A percentile compares a stretch with the other conserved stretches of the same genome.
These are phyloP conservation scores for Wiebesia pumilae DNA, from an alignment of 1,140 invertebrate species.

Conservation along the genomic window DNA sequence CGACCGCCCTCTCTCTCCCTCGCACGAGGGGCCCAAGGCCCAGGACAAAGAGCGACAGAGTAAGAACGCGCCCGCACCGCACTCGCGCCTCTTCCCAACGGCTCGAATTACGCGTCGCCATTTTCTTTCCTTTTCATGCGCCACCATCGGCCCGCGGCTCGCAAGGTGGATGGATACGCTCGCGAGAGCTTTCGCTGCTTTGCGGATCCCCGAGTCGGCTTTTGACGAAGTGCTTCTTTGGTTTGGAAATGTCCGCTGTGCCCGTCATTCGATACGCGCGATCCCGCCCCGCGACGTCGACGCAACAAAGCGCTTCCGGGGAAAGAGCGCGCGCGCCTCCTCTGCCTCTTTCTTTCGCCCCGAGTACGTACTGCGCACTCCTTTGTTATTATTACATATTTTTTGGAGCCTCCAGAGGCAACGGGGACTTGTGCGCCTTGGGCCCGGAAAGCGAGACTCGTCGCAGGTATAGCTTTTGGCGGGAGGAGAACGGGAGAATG, in stretches of 20 bases:
- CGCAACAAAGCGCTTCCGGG: slow-evolving; percentile 70
- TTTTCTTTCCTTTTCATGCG: slow-evolving; percentile 8
- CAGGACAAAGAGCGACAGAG: neutral
- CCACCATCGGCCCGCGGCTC: neutral
- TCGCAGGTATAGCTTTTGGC: slow-evolving; percentile 30
- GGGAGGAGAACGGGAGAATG: neutral
- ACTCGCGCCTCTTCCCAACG: slow-evolving; percentile 60
- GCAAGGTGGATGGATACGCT: slow-evolving; percentile 44
- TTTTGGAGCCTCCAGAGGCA: too few species aligned
- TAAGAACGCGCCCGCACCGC: slow-evolving; percentile 32
- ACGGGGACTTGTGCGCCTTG: neutral
- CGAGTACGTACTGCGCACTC: neutral
- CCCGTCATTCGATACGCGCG: slow-evolving; percentile 68
- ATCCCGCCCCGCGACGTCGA: slow-evolving; percentile 35
- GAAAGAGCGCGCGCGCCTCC: slow-evolving; percentile 50
- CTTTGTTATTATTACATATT: neutral
- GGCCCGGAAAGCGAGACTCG: neutral
- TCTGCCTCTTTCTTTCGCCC: neutral
- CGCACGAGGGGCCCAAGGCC: neutral
- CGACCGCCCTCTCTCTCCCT: slow-evolving; percentile 60
- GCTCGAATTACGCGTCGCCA: slow-evolving; percentile 56
- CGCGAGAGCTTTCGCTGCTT: slow-evolving; percentile 31
- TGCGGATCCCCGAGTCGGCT: slow-evolving; percentile 66
- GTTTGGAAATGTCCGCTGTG: slow-evolving; percentile 62
- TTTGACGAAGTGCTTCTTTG: slow-evolving; percentile 75